Conservation (phyloP, 1,140 invertebrate genomes). For the Gonioctena quinquepunctata region DNA sequence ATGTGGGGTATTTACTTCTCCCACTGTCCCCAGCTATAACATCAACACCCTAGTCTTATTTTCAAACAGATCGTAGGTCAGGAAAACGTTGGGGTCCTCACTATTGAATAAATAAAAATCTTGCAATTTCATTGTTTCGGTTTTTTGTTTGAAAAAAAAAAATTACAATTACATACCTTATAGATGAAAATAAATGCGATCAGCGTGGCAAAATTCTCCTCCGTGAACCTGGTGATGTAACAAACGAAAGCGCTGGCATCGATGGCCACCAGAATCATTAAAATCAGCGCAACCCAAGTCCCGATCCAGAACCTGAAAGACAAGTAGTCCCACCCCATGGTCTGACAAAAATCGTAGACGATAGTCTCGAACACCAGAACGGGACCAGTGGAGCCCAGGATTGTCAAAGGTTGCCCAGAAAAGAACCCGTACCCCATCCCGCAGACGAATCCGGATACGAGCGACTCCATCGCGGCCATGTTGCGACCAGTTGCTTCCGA, state of each 20-base stretch:
- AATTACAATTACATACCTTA: too few relatives aligned
- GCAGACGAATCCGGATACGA: slow-evolving; percentile 93
- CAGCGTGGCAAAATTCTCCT: slow-evolving; percentile 98
- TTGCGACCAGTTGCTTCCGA: slow-evolving; percentile 93
- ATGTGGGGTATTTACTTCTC: too few relatives aligned
- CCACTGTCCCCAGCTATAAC: too few relatives aligned
- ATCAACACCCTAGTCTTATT: too few relatives aligned
- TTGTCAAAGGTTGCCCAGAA: slow-evolving; percentile 96
- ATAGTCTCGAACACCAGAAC: slow-evolving; percentile 98
- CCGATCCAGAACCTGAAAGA: slow-evolving; percentile 93
- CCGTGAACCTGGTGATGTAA: slow-evolving; percentile 98
- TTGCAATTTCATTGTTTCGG: too few relatives aligned
- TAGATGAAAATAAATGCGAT: slow-evolving; percentile 99
- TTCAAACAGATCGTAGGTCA: slow-evolving; percentile 1
- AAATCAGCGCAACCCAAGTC: slow-evolving; percentile 87
- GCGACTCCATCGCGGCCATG: slow-evolving; percentile 98
- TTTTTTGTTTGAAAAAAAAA: too few relatives aligned
- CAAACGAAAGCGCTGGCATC: slow-evolving; percentile 98
- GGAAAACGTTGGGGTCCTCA: neutral
- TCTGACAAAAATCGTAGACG: slow-evolving; percentile 92
- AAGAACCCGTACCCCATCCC: slow-evolving; percentile 96
- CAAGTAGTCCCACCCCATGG: slow-evolving; percentile 86
- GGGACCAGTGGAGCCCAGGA: slow-evolving; percentile 96
- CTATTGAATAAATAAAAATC: too few relatives aligned
- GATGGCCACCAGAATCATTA: slow-evolving; percentile 88